Percentiles rank a stretch among this genome's conserved stretches.
Conservation (phyloP, 2,888 invertebrate species). For the Ceraclea dissimilis region DNA sequence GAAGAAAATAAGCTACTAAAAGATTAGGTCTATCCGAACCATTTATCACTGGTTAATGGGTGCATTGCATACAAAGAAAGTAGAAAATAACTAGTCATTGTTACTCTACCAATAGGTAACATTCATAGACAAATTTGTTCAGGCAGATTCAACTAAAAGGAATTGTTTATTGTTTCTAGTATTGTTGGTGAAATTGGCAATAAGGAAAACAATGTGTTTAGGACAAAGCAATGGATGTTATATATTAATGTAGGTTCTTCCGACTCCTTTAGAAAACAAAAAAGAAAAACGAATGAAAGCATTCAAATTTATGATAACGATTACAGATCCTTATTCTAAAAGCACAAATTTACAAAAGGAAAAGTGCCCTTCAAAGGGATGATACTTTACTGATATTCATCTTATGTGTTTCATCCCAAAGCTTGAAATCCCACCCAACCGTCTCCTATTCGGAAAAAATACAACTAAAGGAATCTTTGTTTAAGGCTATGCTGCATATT, state of each 20-base stretch:
- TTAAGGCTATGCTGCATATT: no score
- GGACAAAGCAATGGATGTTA: constrained; percentile 1
- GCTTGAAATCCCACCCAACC: neutral
- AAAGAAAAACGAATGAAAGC: neutral
- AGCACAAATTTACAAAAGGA: constrained; percentile 4
- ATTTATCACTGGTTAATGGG: no score
- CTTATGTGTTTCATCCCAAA: constrained; percentile 1
- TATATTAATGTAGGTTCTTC: neutral
- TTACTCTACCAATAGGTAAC: no score
- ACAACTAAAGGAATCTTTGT: no score
- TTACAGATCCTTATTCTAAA: constrained; percentile 4
- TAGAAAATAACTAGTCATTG: no score
- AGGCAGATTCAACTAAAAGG: no score
- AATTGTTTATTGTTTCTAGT: neutral
- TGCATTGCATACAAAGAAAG: no score
- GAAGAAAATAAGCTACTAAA: no score
- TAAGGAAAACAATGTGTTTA: neutral
- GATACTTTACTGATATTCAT: constrained; percentile 3
- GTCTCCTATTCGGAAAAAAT: neutral
- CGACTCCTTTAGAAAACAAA: constrained; percentile 1
- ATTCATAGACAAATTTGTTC: no score
- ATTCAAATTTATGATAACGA: constrained; percentile 9
- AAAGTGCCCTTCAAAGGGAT: neutral
- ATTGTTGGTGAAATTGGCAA: neutral
- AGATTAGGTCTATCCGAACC: no score